phyloP scores from a whole-genome alignment of 2,888 invertebrate species.

The Drosophila mettleri region DNA sequence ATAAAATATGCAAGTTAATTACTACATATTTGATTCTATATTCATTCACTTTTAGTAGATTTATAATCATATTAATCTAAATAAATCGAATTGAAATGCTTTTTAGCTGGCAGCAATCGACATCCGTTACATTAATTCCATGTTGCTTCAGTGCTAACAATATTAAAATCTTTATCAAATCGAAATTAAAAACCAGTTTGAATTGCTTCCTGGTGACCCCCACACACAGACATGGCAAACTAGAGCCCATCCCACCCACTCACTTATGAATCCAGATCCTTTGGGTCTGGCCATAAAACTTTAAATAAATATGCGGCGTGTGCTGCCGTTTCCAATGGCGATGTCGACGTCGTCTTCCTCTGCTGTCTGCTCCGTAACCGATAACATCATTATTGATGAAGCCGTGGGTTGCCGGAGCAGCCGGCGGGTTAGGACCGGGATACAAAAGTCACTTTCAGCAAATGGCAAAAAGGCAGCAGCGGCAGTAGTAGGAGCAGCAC shows the following conservation, averaged over 20 bases:
- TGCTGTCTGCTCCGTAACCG: conserved; percentile 69
- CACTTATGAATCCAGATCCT: conserved; percentile 40
- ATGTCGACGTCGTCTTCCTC: conserved; percentile 35
- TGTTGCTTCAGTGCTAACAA: conserved; percentile 61
- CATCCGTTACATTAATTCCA: conserved; percentile 73
- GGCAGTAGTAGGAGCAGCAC: neutral
- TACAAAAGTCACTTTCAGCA: conserved; percentile 62
- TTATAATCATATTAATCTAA: neutral
- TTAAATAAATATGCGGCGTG: conserved; percentile 77
- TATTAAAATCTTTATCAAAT: conserved; percentile 78
- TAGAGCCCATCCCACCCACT: conserved; percentile 22
- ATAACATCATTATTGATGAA: conserved; percentile 78
- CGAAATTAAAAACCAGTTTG: conserved; percentile 75
- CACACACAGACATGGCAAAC: conserved; percentile 3
- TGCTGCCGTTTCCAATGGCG: conserved; percentile 49
- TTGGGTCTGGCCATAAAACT: conserved; percentile 68
- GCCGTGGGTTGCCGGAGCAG: conserved; percentile 50
- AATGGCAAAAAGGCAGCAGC: conserved; percentile 69
- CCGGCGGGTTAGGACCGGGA: conserved; percentile 39
- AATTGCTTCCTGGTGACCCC: conserved; percentile 66
- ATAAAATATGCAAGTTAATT: too few species aligned
- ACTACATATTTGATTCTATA: too few species aligned
- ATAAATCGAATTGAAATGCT: conserved; percentile 49
- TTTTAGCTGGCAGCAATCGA: conserved; percentile 61
- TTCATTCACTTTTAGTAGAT: too few species aligned